These are phyloP conservation scores for Zelleria hepariella DNA, from an alignment of 2,888 invertebrate genomes.

Conservation along the genomic window DNA sequence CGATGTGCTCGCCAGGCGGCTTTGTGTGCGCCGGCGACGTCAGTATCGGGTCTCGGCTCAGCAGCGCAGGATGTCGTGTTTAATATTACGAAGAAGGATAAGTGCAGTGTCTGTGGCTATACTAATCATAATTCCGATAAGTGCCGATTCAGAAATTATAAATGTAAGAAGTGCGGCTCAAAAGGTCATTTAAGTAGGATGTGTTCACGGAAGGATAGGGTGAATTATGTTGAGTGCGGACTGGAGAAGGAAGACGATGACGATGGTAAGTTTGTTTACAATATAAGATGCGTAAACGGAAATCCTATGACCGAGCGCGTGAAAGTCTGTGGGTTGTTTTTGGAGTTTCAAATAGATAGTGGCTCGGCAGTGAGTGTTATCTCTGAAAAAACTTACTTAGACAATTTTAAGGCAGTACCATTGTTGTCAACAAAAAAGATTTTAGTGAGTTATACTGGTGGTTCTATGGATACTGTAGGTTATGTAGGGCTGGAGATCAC, in stretches of 20 bases:
- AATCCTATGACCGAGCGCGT: constrained; percentile 9
- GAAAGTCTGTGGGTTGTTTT: neutral
- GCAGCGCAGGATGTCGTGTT: too few species aligned
- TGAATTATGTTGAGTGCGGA: neutral
- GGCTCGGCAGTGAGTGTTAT: neutral
- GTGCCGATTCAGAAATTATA: constrained; percentile 10
- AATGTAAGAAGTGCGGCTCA: constrained; percentile 13
- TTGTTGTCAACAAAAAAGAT: neutral
- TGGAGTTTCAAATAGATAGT: constrained; percentile 9
- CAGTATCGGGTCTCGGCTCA: neutral
- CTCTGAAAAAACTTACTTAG: neutral
- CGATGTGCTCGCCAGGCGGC: constrained; percentile 17
- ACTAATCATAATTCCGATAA: constrained; percentile 9
- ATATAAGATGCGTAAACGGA: neutral
- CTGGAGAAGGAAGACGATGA: too few species aligned
- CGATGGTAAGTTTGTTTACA: too few species aligned
- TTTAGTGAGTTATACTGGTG: constrained; percentile 7
- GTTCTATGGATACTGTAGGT: constrained; percentile 1
- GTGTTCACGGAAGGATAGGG: constrained; percentile 6
- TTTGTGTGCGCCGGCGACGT: constrained; percentile 6
- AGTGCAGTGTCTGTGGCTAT: constrained; percentile 11
- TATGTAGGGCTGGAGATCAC: neutral
- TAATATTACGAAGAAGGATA: constrained; percentile 1
- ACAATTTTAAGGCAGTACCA: constrained; percentile 3
- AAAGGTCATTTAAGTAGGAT: constrained; percentile 14